Base-by-base conservation (phyloP, 64 coral and sea anemone species). In the Orbicella faveolata region DNA sequence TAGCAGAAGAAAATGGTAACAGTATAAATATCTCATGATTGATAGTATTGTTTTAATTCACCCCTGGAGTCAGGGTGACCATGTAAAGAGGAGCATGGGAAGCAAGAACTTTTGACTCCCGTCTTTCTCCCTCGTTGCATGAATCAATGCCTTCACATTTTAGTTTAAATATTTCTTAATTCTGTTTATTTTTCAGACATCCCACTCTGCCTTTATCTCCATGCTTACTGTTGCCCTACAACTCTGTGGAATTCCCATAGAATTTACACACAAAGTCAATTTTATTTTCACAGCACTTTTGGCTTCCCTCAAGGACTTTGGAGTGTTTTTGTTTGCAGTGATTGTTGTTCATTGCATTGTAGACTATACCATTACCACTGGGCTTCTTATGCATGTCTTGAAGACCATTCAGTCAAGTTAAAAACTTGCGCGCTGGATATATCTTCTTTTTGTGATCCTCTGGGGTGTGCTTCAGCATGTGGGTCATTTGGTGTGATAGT, bases 221-320 rank as follows among this genome's bases (percentile, higher is more conserved):
- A 66, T 97, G 53, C 72, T 97, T 15, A 83, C 92, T 20, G 88
- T 97, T 13, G 89, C 78, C 2, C 75, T 97, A 3, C 92, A 91
- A 36, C 85, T 97, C 0, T 81, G 92, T 94, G 95, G 95, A 25
- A 78, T 97, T 63, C 80, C 95, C 8, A 57, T 87, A 20, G 34
- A 94, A 68, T 51, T 83, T 33, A 97, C 88, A 36, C 44, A 89
- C 18, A 75, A 65, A 79, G 55, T 94, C 20, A 94, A 94, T 78
- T 84, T 87, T 75, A 75, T 87, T 23, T 55, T 94, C 10, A 94
- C 93, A 33, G 83, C 93, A 17, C 33, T 91, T 16, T 21, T 81
- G 55, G 79, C 80, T 83, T 78, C 84, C 20, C 14, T 88, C 33
- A 91, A 86, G 89, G 93, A 94, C 76, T 94, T 94, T 87, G 83